Base-by-base conservation (phyloP, 2,113 vertebrate species). In the Caranx melampygus region DNA sequence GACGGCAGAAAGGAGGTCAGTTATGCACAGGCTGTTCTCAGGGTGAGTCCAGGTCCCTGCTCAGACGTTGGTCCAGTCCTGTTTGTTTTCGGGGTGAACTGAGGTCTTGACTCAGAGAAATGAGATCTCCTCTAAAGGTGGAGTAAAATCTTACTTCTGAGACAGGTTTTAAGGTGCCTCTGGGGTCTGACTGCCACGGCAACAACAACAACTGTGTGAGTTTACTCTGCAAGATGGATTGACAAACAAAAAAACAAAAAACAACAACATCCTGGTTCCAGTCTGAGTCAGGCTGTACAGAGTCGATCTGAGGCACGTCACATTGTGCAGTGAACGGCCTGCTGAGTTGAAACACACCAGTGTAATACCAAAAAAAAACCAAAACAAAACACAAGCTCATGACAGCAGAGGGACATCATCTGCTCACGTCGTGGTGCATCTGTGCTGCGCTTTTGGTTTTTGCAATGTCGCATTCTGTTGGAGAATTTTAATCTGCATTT, bases 1-100 rank as follows among this genome's bases (percentile, higher is more conserved):
- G 14, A 52, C 0, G 13, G 18, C 5, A 54, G 47, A 21, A 16
- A 15, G 6, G 60, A 10, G 40, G 40, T 42, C 40, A 42, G 62
- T 15, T 66, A 7, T 52, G 2, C 72, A 20, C 72, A 33, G 72
- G 8, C 35, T 54, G 47, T 42, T 14, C 45, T 57, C 13, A 14
- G 16, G 65, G 57, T 71, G 49, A 76, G 58, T 40, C 34, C 0
- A 70, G 58, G 49, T 69, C 37, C 49, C 12, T 18, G 14, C 10
- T 75, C 34, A 40, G 14, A 52, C 44, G 42, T 61, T 33, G n/a
- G 26, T 67, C n/a, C 13, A 26, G 6, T 42, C 21, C 57, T 47
- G 54, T 40, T 44, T 73, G 55, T 54, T 55, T 12, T 33, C 44
- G 16, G 33, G 54, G 62, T 69, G 47, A 79, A 47, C 47, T n/a